Conservation (phyloP, 2,797 vertebrate genomes). For the Synaphobranchus kaupii region DNA sequence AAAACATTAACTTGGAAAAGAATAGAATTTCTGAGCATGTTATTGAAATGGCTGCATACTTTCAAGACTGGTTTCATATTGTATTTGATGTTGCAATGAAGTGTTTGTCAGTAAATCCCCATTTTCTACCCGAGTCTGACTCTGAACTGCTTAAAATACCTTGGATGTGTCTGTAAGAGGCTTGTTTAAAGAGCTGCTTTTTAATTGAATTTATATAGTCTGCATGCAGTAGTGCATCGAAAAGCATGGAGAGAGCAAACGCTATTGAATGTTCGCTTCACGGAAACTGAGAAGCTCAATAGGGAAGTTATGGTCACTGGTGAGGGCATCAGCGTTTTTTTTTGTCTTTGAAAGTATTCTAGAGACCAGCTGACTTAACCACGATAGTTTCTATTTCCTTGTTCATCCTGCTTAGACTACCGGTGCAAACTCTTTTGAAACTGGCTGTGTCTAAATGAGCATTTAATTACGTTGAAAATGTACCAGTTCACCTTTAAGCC, state of each 20-base stretch:
- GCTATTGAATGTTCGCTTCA: neutral
- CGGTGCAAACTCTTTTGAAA: neutral
- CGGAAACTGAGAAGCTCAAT: neutral
- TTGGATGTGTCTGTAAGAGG: neutral
- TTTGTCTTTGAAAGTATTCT: neutral
- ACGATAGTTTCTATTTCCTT: neutral
- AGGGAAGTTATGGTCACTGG: neutral
- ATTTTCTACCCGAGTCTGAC: neutral
- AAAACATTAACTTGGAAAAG: neutral
- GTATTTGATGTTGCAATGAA: neutral
- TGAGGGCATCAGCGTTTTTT: neutral
- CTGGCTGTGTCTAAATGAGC: neutral
- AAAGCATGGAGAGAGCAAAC: neutral
- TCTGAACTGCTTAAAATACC: neutral
- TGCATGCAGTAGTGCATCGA: neutral
- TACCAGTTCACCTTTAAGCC: neutral
- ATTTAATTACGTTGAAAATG: neutral
- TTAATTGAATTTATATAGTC: neutral
- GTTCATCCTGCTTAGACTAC: conserved; percentile 1
- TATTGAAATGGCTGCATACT: neutral
- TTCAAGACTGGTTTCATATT: neutral
- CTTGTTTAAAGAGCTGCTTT: neutral
- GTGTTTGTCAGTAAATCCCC: neutral
- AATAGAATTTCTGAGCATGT: neutral
- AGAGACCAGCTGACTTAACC: neutral